These are phyloP conservation scores for Phenganax subtilis DNA, from an alignment of 92 coral and sea anemone genomes.

Conservation along the genomic window DNA sequence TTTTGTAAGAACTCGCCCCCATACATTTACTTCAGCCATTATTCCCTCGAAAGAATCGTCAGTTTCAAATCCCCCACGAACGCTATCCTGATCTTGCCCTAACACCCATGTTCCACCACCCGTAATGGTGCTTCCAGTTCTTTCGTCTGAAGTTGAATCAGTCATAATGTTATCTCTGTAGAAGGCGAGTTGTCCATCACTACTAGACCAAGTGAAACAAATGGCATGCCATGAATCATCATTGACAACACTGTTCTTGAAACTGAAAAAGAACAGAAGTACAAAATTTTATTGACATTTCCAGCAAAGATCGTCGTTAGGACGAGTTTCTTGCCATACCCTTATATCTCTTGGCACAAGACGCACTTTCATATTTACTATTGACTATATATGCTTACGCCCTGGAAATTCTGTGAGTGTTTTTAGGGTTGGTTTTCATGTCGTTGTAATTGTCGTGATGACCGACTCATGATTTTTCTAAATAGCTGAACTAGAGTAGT, in stretches of 20 bases:
- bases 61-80: slow-evolving; percentile 9
- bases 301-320: too few species aligned
- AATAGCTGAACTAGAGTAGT: too few species aligned
- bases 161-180: slow-evolving; percentile 5
- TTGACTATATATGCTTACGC: too few species aligned
- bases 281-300: too few species aligned
- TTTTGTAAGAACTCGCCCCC: background rate
- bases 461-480: too few species aligned
- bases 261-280: background rate
- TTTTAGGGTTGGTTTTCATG: too few species aligned
- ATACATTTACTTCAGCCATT: slow-evolving; percentile 5
- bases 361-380: too few species aligned
- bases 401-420: too few species aligned
- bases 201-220: slow-evolving; percentile 6
- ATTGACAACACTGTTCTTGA: background rate
- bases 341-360: too few species aligned
- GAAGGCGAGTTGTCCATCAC: background rate
- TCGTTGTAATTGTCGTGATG: too few species aligned
- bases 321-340: too few species aligned
- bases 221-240: slow-evolving; percentile 20
- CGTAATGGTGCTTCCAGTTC: background rate
- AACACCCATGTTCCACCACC: slow-evolving; percentile 19
- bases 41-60: slow-evolving; percentile 3
- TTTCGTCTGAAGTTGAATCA: background rate
- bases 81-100: slow-evolving; percentile 23